Evolutionary conservation across 2,888 invertebrate species (phyloP), one percentile per base, ranked within the genome.

Genomic region (Folsomia manolachei): DNA sequence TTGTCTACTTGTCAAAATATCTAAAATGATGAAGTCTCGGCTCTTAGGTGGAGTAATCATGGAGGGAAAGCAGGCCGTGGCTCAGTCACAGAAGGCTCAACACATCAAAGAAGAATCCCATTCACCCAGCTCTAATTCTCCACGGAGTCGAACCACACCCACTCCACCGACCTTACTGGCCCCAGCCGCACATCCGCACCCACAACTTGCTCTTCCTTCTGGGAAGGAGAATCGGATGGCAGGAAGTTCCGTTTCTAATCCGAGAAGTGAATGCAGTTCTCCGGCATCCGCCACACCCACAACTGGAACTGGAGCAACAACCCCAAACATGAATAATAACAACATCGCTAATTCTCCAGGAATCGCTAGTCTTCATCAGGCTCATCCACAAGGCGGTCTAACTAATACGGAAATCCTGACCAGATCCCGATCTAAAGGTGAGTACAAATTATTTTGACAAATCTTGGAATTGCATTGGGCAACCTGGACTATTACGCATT

Each of bases 141-240:
- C 39, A 39, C 4, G 23, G 9, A 60, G 71, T 68, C 7, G 63
- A 51, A 27, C 69, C 64, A 27, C 71, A 71, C 63, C 66, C 74
- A 62, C 69, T 66, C 27, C 74, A 69, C 62, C 74, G 70, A 21
- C 72, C 74, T 56, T 76, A 67, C 75, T 77, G 67, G 56, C 79
- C 25, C 62, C 71, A 26, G 51, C 71, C n/a, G 63, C 74, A 2
- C 56, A n/a, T n/a, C 75, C 23, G 61, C 65, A 23, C 63, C 69
- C 63, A 27, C 71, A 27, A 52, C 65, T 68, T 39, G 27, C 61
- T 53, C 27, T 56, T 63, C 72, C 75, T 19, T 71, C 76, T 14
- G 81, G 81, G 21, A 81, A 81, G 71, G 81, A 81, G 73, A 81
- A 81, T 74, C 75, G 81, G 71, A 75, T 79, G n/a, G 79, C 77